phyloP scores from a whole-genome alignment of 2,888 invertebrate species.

The Lepidochitona cinerea region DNA sequence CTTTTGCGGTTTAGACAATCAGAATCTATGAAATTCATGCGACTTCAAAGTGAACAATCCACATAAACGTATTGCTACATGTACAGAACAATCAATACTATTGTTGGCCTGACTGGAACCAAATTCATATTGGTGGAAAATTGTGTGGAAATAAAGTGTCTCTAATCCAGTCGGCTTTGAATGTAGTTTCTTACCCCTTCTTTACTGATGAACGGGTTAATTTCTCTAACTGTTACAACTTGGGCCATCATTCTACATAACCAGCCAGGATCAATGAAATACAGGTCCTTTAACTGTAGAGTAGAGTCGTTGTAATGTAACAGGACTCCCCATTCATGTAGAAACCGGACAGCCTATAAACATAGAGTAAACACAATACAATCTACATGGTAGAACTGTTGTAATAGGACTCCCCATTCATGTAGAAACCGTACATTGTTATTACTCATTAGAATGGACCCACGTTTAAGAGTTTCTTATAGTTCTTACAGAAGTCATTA shows the following conservation, averaged over 20 bases:
- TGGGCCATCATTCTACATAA: slow-evolving; percentile 68
- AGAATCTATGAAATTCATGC: too few species aligned
- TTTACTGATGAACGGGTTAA: slow-evolving; percentile 63
- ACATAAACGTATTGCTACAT: too few species aligned
- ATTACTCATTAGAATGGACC: too few species aligned
- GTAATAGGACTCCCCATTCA: slow-evolving; percentile 55
- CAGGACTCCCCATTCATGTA: slow-evolving; percentile 63
- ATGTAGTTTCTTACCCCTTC: slow-evolving; percentile 50
- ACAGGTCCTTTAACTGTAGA: slow-evolving; percentile 58
- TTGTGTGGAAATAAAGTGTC: too few species aligned
- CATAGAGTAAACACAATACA: not conserved
- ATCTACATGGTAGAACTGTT: not conserved
- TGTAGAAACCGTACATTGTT: slow-evolving; percentile 63
- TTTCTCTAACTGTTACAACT: slow-evolving; percentile 61
- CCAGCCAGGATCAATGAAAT: slow-evolving; percentile 68
- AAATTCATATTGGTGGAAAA: too few species aligned
- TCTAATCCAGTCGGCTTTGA: too few species aligned
- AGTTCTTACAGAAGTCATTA: too few species aligned
- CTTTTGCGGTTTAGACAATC: too few species aligned
- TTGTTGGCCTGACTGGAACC: too few species aligned
- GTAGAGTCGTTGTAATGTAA: slow-evolving; percentile 64
- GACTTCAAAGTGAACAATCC: too few species aligned
- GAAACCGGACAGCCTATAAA: slow-evolving; percentile 60
- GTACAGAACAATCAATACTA: too few species aligned
- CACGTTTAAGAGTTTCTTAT: too few species aligned